Conservation (phyloP, 2,888 invertebrate genomes). For the Drosophila suboccidentalis region DNA sequence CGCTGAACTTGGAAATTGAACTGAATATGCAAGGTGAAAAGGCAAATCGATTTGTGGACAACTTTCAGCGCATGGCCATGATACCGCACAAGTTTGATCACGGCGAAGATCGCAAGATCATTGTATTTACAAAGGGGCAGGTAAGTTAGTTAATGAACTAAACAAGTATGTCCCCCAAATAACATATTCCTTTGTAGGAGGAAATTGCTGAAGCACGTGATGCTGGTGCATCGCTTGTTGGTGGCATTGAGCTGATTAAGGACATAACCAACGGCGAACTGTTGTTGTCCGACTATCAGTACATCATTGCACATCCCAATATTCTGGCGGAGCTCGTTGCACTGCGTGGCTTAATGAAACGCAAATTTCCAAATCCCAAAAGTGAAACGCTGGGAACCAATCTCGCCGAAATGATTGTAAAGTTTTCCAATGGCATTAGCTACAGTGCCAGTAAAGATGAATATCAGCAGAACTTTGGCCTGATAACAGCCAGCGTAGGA, state of each 20-base stretch:
- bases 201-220: conserved; percentile 87
- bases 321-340: conserved; percentile 91
- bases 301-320: conserved; percentile 91
- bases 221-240: conserved; percentile 91
- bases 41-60: conserved; percentile 89
- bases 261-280: conserved; percentile 91
- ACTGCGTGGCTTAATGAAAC: conserved; percentile 92
- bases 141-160: conserved; percentile 73
- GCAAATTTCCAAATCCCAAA: conserved; percentile 90
- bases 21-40: conserved; percentile 90
- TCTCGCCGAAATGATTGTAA: conserved; percentile 88
- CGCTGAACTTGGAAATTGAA: conserved; percentile 90
- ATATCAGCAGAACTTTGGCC: conserved; percentile 90
- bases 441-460: conserved; percentile 90
- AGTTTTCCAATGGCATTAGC: conserved; percentile 90
- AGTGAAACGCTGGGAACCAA: conserved; percentile 90
- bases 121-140: conserved; percentile 91
- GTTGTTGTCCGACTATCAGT: conserved; percentile 90
- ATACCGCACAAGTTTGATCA: conserved; percentile 90
- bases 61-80: conserved; percentile 89
- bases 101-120: conserved; percentile 89
- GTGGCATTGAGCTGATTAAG: conserved; percentile 91
- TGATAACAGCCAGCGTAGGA: conserved; percentile 89
- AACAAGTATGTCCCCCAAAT: background rate
- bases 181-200: conserved; percentile 64